These are phyloP conservation scores for Stenodema calcarata DNA, from an alignment of 2,888 invertebrate genomes.

Conservation along the genomic window DNA sequence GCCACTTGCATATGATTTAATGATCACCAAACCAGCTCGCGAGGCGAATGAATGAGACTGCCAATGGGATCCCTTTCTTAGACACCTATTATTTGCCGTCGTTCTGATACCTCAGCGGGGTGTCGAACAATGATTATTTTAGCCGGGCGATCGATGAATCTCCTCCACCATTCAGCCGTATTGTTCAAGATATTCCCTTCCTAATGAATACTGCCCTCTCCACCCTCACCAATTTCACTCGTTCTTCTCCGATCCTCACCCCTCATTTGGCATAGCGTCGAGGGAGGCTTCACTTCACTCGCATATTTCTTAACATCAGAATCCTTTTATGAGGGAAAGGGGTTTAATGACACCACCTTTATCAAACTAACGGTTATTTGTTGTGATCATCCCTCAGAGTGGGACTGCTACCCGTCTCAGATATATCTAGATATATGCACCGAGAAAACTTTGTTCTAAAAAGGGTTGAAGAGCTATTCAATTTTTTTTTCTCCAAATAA, in stretches of 20 bases:
- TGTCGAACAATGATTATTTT: constrained; percentile 48
- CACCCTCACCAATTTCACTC: not conserved
- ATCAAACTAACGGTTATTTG: constrained; percentile 47
- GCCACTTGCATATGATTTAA: constrained; percentile 27
- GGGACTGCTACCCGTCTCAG: not conserved
- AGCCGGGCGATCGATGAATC: constrained; percentile 35
- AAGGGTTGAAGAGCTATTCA: constrained; percentile 40
- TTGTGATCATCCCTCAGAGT: constrained; percentile 35
- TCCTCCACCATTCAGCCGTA: not conserved
- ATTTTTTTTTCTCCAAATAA: constrained; percentile 28
- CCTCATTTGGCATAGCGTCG: constrained; percentile 22
- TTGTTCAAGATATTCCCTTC: constrained; percentile 45
- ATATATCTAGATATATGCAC: constrained; percentile 12
- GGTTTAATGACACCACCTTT: constrained; percentile 46
- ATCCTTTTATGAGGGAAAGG: constrained; percentile 44
- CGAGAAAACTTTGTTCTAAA: not conserved
- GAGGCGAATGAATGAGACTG: not conserved
- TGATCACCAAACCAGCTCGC: not conserved
- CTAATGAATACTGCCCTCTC: constrained; percentile 37
- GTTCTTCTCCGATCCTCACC: constrained; percentile 3
- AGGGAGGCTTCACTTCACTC: constrained; percentile 20
- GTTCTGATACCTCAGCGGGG: constrained; percentile 20
- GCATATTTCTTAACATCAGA: constrained; percentile 48
- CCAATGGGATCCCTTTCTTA: not conserved
- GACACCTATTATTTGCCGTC: constrained; percentile 19